A percentile compares a stretch with the other conserved stretches of the same genome.
Evolutionary conservation across 2,888 invertebrate genomes (phyloP).

Genomic region (Ecliptopera silaceata): DNA sequence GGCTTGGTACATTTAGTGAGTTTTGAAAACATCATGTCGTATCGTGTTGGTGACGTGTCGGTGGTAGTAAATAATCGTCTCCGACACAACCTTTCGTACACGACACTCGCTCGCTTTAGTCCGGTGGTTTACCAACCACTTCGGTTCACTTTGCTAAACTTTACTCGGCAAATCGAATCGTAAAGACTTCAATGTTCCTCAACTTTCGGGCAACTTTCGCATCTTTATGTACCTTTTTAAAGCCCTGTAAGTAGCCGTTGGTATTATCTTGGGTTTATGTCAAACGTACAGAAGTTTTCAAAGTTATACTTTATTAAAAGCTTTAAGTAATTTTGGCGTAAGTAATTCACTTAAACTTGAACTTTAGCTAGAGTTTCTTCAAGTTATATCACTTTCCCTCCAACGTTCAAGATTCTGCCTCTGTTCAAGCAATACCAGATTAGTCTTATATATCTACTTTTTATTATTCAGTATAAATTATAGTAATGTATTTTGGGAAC

Average conservation of each 20-base stretch:
- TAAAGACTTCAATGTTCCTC: constrained; percentile 29
- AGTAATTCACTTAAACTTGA: constrained; percentile 4
- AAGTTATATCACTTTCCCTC: neutral
- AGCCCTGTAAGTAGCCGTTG: constrained; percentile 27
- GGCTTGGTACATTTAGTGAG: no score
- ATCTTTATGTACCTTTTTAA: constrained; percentile 29
- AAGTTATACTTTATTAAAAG: constrained; percentile 20
- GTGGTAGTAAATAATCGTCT: no score
- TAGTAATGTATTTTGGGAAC: no score
- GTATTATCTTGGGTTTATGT: constrained; percentile 28
- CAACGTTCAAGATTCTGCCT: neutral
- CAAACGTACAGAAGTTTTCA: constrained; percentile 18
- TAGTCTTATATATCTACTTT: neutral
- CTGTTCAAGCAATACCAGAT: neutral
- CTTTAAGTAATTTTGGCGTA: constrained; percentile 17
- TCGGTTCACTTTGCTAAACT: constrained; percentile 45
- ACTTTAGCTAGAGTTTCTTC: constrained; percentile 9
- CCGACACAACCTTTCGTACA: constrained; percentile 14
- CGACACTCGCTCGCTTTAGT: constrained; percentile 20
- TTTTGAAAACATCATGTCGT: no score
- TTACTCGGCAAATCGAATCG: constrained; percentile 44
- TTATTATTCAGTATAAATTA: no score
- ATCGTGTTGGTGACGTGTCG: no score
- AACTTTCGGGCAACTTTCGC: constrained; percentile 24
- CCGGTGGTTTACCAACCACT: constrained; percentile 40